These are phyloP conservation scores for Ochotona princeps DNA, from an alignment of 2,113 vertebrate genomes.

Conservation along the genomic window DNA sequence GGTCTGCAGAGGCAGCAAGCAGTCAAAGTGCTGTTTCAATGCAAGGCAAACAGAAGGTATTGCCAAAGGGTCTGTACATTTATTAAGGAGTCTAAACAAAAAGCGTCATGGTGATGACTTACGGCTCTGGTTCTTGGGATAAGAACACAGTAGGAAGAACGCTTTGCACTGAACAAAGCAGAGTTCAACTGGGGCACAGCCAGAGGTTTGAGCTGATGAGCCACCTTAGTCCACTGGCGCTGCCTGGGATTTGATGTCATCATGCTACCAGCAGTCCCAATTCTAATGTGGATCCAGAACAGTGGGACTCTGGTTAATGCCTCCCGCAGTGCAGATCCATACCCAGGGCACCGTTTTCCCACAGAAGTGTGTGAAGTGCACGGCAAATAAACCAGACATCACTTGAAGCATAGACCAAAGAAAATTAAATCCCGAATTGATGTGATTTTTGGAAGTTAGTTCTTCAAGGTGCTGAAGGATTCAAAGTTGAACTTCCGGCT, in stretches of 20 bases:
- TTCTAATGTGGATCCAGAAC: neutral
- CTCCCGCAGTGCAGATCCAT: neutral
- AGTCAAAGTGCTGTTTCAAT: neutral
- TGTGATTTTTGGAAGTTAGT: neutral
- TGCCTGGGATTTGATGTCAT: neutral
- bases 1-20: neutral
- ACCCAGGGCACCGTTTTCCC: neutral
- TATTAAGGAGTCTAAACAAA: slow-evolving; percentile 29
- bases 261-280: neutral
- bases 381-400: neutral
- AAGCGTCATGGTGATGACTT: neutral
- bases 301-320: neutral
- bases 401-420: neutral
- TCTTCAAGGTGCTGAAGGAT: neutral
- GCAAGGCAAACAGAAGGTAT: neutral
- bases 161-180: neutral
- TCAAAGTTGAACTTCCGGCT: neutral
- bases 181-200: neutral
- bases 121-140: neutral
- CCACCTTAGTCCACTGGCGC: neutral
- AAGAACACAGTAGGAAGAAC: neutral
- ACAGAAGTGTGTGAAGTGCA: neutral
- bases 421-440: neutral
- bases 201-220: neutral
- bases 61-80: neutral